Base-by-base conservation (phyloP, 2,888 invertebrate species). In the Crioceris asparagi region DNA sequence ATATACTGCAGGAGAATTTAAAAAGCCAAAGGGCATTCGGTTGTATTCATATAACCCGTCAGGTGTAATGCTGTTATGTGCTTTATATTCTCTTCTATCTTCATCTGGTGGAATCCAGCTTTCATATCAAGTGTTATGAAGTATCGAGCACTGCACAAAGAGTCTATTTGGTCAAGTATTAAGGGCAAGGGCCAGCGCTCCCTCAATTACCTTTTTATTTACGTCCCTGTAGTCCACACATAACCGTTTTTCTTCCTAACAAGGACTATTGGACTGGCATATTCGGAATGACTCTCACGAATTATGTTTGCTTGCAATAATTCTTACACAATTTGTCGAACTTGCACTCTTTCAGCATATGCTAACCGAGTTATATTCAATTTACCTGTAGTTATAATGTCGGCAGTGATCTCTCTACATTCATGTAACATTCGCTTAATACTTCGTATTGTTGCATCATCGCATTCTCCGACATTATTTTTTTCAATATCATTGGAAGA, bases 211-310 rank as follows among this genome's bases (percentile, higher is more conserved):
- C 5, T 29, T 29, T 15, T 29, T 29, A 14, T 29, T 48, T 1
- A 50, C 7, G 11, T 45, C 48, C 5, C 49, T 25, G 27, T 41
- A 46, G 26, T 50, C 49, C 2, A 29, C 5, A 16, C 29, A 29
- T 3, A 29, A 12, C 39, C 47, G 32, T 35, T 38, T 21, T 47
- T 50, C 31, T 46, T 51, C 17, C 15, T 29, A 11, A 50, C 47
- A 5, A 49, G 23, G 2, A 49, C 49, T 12, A 50, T 45, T 5
- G 50, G 49, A 18, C 49, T 50, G 8, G 49, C 50, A 39, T 47
- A 50, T 4, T 29, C 3, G 3, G 29, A 29, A 12, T 14, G 2
- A 5, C 29, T 29, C 15, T 4, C 29, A 16, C 29, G 3, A 29
- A 29, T 29, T 14, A 29, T 29, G 3, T 10, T 15, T 10, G n/a